Evolutionary conservation across 1,140 invertebrate genomes (phyloP), one percentile per base, ranked within the genome.

Genomic region (Doryteuthis pealeii): DNA sequence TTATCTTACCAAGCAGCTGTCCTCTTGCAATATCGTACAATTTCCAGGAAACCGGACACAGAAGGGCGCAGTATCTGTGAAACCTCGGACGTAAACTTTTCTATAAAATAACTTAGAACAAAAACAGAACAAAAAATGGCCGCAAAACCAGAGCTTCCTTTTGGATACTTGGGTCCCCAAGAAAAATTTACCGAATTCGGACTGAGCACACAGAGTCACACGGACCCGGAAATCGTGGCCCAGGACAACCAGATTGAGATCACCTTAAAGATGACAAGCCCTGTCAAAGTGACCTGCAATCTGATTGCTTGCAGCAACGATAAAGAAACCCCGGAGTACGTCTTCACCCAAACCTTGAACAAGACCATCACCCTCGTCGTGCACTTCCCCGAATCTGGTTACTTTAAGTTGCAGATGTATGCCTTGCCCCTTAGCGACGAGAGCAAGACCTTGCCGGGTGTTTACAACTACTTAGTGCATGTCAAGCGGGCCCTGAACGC

Each of bases 351-450:
- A 71, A 80, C 76, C 1, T 58, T 73, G 4, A 69, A 75, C 18
- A 74, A 78, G 12, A 31, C 28, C 14, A 32, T 81, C 10, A 72
- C 73, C 22, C 82, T 85, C 69, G 40, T 81, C n/a, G 49, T 85
- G 30, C 77, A 76, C 30, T 74, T 87, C 43, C 85, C 86, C 2
- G 77, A 80, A 69, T 45, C 79, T 6, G 85, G 81, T 12, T 80
- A 77, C 58, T 87, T 86, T 81, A 87, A 86, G 74, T 80, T 87
- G 45, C 84, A 85, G 78, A 76, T 87, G 5, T 87, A 82, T 72
- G 84, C 85, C 22, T 77, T 84, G 22, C 80, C 82, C 2, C 72
- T 78, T 67, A 31, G 75, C 3, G 82, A 85, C 70, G 70, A 74
- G 14, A 80, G 77, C 70, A 84, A 86, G 58, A 79, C 77, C n/a